phyloP scores from a whole-genome alignment of 2,113 vertebrate genomes.

The Genyomyrus donnyi region DNA sequence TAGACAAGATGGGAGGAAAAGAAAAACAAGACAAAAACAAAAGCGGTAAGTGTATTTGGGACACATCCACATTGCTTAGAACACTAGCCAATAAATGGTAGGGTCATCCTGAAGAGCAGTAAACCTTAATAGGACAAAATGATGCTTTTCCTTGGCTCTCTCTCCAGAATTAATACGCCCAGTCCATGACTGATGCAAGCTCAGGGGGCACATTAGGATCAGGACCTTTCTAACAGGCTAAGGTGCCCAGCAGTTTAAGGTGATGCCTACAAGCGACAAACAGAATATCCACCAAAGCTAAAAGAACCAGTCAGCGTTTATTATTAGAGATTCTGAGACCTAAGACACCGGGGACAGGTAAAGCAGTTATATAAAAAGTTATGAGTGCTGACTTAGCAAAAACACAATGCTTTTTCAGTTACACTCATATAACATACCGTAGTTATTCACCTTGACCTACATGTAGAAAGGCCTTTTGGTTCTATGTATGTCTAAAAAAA shows the following conservation, averaged over 20 bases:
- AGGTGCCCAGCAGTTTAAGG: neutral
- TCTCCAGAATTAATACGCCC: neutral
- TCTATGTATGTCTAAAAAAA: neutral
- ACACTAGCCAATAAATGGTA: neutral
- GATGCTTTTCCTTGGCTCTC: neutral
- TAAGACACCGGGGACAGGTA: neutral
- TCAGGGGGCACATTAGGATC: neutral
- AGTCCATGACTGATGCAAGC: neutral
- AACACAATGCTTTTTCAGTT: neutral
- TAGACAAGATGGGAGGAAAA: neutral
- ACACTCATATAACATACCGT: neutral
- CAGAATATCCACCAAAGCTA: neutral
- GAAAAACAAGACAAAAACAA: neutral
- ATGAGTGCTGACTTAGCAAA: neutral
- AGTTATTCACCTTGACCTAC: neutral
- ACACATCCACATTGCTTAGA: neutral
- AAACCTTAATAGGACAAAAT: neutral
- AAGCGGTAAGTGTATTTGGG: neutral
- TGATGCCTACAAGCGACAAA: neutral
- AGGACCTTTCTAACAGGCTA: neutral
- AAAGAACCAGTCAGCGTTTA: neutral
- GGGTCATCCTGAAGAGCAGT: neutral
- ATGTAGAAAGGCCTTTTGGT: neutral
- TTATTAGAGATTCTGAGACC: neutral
- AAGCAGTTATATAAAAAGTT: neutral